These are phyloP conservation scores for Gonatopus flavifemur DNA, from an alignment of 1,140 invertebrate genomes.

Conservation along the genomic window DNA sequence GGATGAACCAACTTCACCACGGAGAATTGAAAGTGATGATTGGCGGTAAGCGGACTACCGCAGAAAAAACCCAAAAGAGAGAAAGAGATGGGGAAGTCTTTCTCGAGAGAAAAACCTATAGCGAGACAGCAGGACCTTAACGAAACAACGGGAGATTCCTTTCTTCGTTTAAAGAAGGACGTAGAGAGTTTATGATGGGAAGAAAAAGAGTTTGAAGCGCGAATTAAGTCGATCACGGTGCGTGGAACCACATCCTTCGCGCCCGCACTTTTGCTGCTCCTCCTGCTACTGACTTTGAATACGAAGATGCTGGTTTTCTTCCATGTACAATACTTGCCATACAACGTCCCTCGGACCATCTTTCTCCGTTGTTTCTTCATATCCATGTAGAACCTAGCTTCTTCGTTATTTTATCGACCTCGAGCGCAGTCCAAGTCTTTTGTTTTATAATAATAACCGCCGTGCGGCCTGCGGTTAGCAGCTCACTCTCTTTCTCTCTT, in stretches of 20 bases:
- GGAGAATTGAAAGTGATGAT: constrained; percentile 55
- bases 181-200: constrained; percentile 17
- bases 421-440: constrained; percentile 53
- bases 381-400: constrained; percentile 34
- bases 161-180: constrained; percentile 16
- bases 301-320: constrained; percentile 51
- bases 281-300: no score
- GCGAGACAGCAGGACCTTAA: not conserved
- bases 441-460: constrained; percentile 58
- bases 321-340: constrained; percentile 26
- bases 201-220: constrained; percentile 48
- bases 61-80: not conserved
- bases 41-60: constrained; percentile 44
- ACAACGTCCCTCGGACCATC: not conserved
- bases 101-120: constrained; percentile 36
- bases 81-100: constrained; percentile 12
- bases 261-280: constrained; percentile 42
- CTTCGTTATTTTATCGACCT: constrained; percentile 57
- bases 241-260: constrained; percentile 58
- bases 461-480: constrained; percentile 43
- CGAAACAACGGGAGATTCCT: constrained; percentile 29
- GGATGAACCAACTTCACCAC: constrained; percentile 39
- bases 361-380: constrained; percentile 24
- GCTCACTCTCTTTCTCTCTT: constrained; percentile 30
- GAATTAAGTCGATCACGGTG: constrained; percentile 58